Base-by-base conservation (phyloP, 2,888 invertebrate species). In the Hydropsyche betteni region DNA sequence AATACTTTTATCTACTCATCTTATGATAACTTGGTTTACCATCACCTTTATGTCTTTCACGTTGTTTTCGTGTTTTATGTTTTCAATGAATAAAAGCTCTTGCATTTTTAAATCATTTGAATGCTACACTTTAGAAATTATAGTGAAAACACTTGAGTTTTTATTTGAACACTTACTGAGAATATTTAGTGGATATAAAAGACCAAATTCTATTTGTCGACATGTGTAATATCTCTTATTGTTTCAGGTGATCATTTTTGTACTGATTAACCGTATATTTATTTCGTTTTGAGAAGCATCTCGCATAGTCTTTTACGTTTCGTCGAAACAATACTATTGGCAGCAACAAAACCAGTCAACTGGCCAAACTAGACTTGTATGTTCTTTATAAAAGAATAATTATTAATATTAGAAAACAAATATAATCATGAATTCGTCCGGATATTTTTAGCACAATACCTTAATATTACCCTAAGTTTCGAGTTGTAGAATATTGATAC, bases 371-470 rank as follows among this genome's bases (percentile, higher is more conserved):
- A 55, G 72, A 72, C 14, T 52, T 70, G 44, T 70, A 36, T 68
- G 58, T 77, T 79, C 76, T 76, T 61, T 76, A 74, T 77, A 75
- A 75, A 70, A 70, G 74, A 75, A 74, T 77, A 76, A 76, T 76
- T 75, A 76, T 79, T 44, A 79, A 77, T 77, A 71, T 79, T 79
- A 79, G 76, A 77, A 74, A 78, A 76, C 75, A 76, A 77, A 76
- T 79, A 72, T 79, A 79, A 78, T 77, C 79, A 79, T 74, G 76
- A 79, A 79, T 78, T 79, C 79, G 79, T 79, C 79, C 79, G 79
- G 77, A 78, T 79, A 79, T 76, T 76, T 75, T 78, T 79, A 79
- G 79, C 79, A 79, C 79, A 79, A 79, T 79, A 79, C 76, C 77
- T 79, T 78, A 76, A 79, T 72, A 79, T 76, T 75, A 75, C 75